Percentiles rank a stretch among this genome's conserved stretches.
Conservation (phyloP, 2,888 invertebrate genomes). For the Megalurothrips usitatus region DNA sequence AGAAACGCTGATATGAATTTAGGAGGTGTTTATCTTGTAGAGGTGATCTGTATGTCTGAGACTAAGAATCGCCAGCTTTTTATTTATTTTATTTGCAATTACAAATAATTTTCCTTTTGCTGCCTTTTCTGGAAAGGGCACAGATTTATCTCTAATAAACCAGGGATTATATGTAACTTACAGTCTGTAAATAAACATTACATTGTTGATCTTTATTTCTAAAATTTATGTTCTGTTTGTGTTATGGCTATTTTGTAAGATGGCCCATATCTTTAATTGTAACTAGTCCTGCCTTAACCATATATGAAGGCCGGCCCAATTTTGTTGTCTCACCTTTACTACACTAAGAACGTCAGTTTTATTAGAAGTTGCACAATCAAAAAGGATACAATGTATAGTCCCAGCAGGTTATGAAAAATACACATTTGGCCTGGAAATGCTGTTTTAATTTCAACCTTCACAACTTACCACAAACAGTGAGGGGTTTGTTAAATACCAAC, state of each 20-base stretch:
- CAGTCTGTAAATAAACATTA: conserved; percentile 11
- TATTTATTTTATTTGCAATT: conserved; percentile 5
- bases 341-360: conserved; percentile 8
- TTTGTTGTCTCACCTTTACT: conserved; percentile 5
- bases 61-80: not conserved
- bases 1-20: not conserved
- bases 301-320: not conserved
- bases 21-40: not conserved
- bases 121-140: conserved; percentile 5
- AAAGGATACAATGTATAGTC: not conserved
- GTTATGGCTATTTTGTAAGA: not conserved
- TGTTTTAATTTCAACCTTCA: not conserved
- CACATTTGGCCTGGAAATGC: not conserved
- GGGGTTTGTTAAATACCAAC: not conserved
- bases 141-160: not conserved
- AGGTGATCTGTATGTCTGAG: not conserved
- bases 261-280: conserved; percentile 22
- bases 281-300: not conserved
- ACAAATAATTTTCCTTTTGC: not conserved
- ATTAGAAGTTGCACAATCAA: conserved; percentile 17
- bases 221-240: not conserved
- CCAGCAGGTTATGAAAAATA: conserved; percentile 15
- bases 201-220: conserved; percentile 5
- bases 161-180: not conserved
- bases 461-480: not conserved